phyloP scores from a whole-genome alignment of 2,888 invertebrate species.

The Morpho helenor region DNA sequence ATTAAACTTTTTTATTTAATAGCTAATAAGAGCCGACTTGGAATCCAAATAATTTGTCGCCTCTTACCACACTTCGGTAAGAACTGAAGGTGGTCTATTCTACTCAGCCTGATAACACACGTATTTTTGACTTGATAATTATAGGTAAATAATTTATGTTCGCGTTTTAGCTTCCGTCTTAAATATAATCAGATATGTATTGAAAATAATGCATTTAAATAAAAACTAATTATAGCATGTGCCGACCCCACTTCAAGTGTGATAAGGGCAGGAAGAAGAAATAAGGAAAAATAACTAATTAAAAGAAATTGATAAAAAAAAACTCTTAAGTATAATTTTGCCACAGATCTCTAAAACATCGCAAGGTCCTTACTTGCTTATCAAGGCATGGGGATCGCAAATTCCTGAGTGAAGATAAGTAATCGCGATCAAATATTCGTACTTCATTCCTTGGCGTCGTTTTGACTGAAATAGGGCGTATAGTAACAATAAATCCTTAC shows the following conservation, averaged over 20 bases:
- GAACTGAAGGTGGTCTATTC: too few species aligned
- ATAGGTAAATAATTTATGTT: background rate
- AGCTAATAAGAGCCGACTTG: background rate
- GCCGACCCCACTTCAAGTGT: too few species aligned
- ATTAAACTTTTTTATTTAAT: slow-evolving; percentile 8
- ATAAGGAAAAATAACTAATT: too few species aligned
- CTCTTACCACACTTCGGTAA: background rate
- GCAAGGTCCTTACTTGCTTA: slow-evolving; percentile 1
- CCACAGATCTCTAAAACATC: background rate
- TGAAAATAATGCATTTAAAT: too few species aligned
- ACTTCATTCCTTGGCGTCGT: background rate
- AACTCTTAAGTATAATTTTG: background rate
- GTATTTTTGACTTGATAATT: background rate
- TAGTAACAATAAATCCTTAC: slow-evolving; percentile 1
- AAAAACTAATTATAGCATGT: too few species aligned
- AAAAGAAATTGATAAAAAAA: too few species aligned
- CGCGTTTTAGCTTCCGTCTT: background rate
- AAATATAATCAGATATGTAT: too few species aligned
- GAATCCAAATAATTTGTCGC: too few species aligned
- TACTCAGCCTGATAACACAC: too few species aligned
- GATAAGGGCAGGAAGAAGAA: too few species aligned
- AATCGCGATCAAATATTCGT: background rate
- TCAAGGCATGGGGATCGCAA: slow-evolving; percentile 2
- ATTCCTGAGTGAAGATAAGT: slow-evolving; percentile 6
- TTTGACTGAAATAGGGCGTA: slow-evolving; percentile 3